Percentiles rank a stretch among this genome's conserved stretches.
Conservation (phyloP, 2,888 invertebrate species). For the Luperina testacea region DNA sequence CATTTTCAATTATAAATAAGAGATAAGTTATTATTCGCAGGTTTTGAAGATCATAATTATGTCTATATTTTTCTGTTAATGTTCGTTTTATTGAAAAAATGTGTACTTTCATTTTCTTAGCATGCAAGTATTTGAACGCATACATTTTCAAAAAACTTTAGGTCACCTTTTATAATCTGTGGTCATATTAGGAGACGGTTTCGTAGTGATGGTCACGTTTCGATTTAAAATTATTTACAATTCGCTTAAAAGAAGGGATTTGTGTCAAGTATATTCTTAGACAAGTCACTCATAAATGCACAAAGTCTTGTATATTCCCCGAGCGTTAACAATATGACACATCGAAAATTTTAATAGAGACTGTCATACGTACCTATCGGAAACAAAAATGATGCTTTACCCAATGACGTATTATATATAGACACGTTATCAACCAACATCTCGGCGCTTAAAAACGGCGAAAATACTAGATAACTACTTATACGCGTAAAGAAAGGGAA, state of each 20-base stretch:
- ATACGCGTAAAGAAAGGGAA: too few species aligned
- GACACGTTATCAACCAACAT: too few species aligned
- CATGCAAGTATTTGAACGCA: constrained; percentile 36
- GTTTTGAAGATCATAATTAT: rapidly evolving
- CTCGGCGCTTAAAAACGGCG: too few species aligned
- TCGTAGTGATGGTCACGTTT: constrained; percentile 28
- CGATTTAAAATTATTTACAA: not conserved
- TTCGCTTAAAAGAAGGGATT: not conserved
- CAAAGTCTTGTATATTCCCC: too few species aligned
- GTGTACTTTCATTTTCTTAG: rapidly evolving
- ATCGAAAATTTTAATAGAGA: too few species aligned
- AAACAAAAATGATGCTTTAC: not conserved
- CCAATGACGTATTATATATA: too few species aligned
- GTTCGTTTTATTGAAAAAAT: not conserved
- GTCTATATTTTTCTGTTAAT: not conserved
- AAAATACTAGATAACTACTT: too few species aligned
- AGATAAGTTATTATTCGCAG: rapidly evolving
- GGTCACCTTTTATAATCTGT: constrained; percentile 51
- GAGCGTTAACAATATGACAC: not conserved
- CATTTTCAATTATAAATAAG: not conserved
- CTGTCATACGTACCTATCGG: not conserved
- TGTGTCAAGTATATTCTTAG: not conserved
- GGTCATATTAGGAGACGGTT: not conserved
- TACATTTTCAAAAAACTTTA: not conserved
- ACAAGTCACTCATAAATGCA: not conserved